Evolutionary conservation across 2,797 vertebrate genomes (phyloP).

Genomic region (Hypotaenidia okinawae): DNA sequence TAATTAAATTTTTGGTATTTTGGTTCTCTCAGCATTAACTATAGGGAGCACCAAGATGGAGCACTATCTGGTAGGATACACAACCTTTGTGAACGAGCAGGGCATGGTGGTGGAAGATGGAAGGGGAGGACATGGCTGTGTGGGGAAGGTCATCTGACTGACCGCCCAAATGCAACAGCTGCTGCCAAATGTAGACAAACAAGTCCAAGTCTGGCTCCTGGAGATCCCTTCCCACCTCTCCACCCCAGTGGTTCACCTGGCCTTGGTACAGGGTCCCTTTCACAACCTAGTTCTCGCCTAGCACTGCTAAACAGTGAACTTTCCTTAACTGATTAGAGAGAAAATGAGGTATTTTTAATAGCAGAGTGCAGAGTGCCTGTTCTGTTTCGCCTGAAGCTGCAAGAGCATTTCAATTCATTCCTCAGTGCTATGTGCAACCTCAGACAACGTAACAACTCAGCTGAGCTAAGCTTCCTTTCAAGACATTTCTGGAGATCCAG

Average conservation of each 20-base stretch:
- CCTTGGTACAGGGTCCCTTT: accelerated
- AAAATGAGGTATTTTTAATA: neutral
- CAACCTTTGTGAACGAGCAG: accelerated
- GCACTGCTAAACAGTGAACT: neutral
- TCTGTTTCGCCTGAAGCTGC: neutral
- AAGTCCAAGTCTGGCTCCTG: no score
- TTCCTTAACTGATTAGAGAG: neutral
- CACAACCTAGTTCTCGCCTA: neutral
- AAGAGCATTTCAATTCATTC: neutral
- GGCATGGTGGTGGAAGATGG: accelerated
- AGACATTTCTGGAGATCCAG: neutral
- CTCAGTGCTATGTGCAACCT: no score
- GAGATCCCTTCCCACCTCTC: neutral
- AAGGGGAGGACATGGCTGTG: accelerated
- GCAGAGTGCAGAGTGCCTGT: neutral
- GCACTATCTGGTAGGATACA: neutral
- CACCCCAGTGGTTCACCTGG: accelerated
- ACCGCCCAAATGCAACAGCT: neutral
- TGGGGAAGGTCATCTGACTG: neutral
- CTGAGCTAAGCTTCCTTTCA: neutral
- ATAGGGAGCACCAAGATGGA: neutral
- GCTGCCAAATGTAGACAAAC: neutral
- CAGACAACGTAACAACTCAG: neutral
- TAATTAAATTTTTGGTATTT: neutral
- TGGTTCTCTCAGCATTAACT: neutral